Evolutionary conservation across 1,140 invertebrate species (phyloP).

Genomic region (Drosophila sechellia): DNA sequence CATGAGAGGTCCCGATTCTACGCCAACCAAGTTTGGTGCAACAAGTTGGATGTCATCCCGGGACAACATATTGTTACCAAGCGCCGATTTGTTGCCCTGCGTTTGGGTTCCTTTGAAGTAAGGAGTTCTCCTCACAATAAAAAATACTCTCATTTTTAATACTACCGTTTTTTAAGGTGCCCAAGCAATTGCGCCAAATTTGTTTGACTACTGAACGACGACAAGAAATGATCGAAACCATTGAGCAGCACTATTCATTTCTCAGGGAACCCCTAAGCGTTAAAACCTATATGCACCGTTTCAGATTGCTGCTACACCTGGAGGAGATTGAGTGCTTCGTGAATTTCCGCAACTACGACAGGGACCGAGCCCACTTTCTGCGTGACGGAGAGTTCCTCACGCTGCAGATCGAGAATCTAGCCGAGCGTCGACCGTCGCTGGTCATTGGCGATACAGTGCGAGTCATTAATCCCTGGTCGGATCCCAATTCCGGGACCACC

Average conservation of each 20-base stretch:
- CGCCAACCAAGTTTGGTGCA: slow-evolving; percentile 74
- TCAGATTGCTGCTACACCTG: slow-evolving; percentile 90
- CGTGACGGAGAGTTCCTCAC: slow-evolving; percentile 88
- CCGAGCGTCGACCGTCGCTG: slow-evolving; percentile 93
- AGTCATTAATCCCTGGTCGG: slow-evolving; percentile 85
- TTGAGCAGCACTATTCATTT: slow-evolving; percentile 84
- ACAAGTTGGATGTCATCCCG: slow-evolving; percentile 84
- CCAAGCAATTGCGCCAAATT: slow-evolving; percentile 86
- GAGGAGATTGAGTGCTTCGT: slow-evolving; percentile 90
- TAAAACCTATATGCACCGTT: slow-evolving; percentile 87
- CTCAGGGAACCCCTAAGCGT: slow-evolving; percentile 85
- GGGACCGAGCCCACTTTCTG: slow-evolving; percentile 88
- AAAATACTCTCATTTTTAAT: not conserved
- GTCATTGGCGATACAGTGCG: slow-evolving; percentile 91
- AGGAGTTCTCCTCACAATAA: not conserved
- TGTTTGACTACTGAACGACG: slow-evolving; percentile 84
- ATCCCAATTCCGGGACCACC: not conserved
- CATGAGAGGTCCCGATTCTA: slow-evolving; percentile 57
- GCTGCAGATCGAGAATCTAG: slow-evolving; percentile 91
- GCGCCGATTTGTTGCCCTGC: slow-evolving; percentile 79
- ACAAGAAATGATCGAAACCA: slow-evolving; percentile 70
- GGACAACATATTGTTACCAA: slow-evolving; percentile 86
- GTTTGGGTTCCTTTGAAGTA: slow-evolving; percentile 86
- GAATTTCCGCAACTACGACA: slow-evolving; percentile 89
- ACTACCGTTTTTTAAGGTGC: slow-evolving; percentile 83